A percentile compares a stretch with the other conserved stretches of the same genome.
These are phyloP conservation scores for Tetragonisca angustula DNA, from an alignment of 2,888 invertebrate genomes.

Conservation along the genomic window DNA sequence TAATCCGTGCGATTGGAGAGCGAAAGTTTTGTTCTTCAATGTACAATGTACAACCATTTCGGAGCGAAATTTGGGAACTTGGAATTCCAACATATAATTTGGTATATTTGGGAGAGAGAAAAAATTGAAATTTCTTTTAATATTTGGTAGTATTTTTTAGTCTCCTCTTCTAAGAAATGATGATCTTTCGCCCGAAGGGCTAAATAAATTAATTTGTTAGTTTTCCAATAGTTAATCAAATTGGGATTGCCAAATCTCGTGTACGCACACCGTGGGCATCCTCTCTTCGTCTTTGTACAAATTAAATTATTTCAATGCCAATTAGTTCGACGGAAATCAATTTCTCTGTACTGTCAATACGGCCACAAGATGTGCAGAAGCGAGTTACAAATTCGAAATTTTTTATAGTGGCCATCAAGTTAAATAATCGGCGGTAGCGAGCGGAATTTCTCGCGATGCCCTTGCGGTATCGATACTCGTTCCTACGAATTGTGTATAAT, in stretches of 20 bases:
- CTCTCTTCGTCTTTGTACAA: background rate
- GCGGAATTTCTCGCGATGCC: background rate
- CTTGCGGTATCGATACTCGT: background rate
- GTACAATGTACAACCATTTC: background rate
- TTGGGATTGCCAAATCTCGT: background rate
- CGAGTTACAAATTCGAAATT: background rate
- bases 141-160: no score
- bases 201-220: no score
- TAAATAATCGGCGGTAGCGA: background rate
- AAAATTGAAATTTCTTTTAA: no score
- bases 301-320: no score
- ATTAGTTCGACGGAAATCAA: background rate
- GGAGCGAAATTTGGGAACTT: background rate
- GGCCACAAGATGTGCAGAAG: background rate
- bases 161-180: no score
- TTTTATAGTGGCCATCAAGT: background rate
- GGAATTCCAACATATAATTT: background rate
- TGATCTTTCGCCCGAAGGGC: no score
- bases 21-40: no score
- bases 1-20: background rate
- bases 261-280: background rate
- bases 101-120: no score
- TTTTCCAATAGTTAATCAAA: background rate
- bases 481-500: background rate
- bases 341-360: background rate